Conservation (phyloP, 2,888 invertebrate species). For the Antheraea assamensis region DNA sequence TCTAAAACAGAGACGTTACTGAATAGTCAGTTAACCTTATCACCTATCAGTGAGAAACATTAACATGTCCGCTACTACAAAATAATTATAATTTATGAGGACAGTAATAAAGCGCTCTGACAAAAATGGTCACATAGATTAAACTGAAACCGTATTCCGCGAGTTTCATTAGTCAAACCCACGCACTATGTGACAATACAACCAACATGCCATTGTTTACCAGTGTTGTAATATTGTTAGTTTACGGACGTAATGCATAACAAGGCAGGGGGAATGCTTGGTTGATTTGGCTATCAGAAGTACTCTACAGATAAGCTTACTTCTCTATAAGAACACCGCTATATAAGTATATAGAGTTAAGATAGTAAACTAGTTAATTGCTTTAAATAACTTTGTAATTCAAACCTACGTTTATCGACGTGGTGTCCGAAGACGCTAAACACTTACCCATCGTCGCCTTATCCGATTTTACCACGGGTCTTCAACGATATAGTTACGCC, state of each 20-base stretch:
- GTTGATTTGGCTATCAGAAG: neutral
- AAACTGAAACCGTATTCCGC: conserved; percentile 17
- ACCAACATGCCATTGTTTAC: conserved; percentile 55
- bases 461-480: too few relatives aligned
- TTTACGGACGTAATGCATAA: conserved; percentile 31
- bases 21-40: neutral
- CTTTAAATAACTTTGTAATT: too few relatives aligned
- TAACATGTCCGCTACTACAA: neutral
- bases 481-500: too few relatives aligned
- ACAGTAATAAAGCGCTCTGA: conserved; percentile 23
- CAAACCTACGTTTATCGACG: too few relatives aligned
- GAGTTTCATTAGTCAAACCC: conserved; percentile 63
- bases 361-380: too few relatives aligned
- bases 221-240: conserved; percentile 41
- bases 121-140: conserved; percentile 38
- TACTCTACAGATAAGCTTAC: neutral
- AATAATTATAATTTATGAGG: conserved; percentile 22
- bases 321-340: too few relatives aligned
- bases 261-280: conserved; percentile 21
- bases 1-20: neutral
- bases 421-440: too few relatives aligned
- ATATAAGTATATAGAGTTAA: too few relatives aligned
- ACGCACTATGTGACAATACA: conserved; percentile 54
- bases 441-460: too few relatives aligned
- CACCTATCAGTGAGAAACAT: neutral